Evolutionary conservation across 2,888 invertebrate species (phyloP).

Genomic region (Caenorhabditis becei): DNA sequence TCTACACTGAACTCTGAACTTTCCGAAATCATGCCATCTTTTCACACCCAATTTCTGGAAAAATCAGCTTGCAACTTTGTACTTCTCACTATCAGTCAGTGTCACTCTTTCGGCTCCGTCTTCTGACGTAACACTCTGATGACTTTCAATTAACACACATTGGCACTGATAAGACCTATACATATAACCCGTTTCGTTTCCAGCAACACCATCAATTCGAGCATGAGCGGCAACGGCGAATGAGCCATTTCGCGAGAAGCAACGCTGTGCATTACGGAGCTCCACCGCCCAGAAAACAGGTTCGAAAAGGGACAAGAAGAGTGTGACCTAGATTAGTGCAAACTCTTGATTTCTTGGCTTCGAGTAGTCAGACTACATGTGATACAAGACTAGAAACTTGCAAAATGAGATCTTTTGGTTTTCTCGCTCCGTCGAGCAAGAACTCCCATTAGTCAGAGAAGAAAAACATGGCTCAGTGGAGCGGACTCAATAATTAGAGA

Average conservation of each 20-base stretch:
- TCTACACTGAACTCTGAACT: no score
- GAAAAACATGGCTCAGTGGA: no score
- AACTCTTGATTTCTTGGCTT: no score
- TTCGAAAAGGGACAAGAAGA: conserved; percentile 10
- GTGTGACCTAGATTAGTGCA: background rate
- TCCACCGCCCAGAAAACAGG: conserved; percentile 70
- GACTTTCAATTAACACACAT: conserved; percentile 2
- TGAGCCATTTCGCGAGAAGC: conserved; percentile 72
- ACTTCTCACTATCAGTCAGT: conserved; percentile 1
- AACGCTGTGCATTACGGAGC: conserved; percentile 68
- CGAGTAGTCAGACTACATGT: no score
- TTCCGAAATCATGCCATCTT: conserved; percentile 8
- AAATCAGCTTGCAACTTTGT: conserved; percentile 5
- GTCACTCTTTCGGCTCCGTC: background rate
- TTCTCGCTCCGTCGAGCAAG: no score
- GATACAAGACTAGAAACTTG: no score
- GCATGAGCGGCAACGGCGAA: conserved; percentile 66
- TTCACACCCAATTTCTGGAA: background rate
- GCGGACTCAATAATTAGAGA: no score
- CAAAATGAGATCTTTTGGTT: no score
- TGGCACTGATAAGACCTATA: conserved; percentile 5
- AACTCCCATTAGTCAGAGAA: no score
- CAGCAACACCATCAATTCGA: conserved; percentile 54
- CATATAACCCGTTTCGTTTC: background rate
- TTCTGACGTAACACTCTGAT: conserved; percentile 12